phyloP scores from a whole-genome alignment of 2,888 invertebrate genomes.

The Cistogaster globosa region DNA sequence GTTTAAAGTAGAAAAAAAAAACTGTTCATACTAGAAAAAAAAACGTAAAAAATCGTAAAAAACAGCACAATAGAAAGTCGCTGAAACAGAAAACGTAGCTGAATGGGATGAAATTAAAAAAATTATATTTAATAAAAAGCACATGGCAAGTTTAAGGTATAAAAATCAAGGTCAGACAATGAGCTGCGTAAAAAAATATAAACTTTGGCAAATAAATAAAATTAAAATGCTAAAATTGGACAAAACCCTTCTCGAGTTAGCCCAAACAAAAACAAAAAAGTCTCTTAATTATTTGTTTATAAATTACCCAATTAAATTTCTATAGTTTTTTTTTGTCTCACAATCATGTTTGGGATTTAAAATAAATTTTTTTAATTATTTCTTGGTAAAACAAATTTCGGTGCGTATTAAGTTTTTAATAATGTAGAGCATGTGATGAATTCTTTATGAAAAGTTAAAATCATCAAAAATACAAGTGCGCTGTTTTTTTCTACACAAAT shows the following conservation, averaged over 20 bases:
- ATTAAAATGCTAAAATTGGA: not conserved
- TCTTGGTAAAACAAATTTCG: not conserved
- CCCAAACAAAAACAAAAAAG: not conserved
- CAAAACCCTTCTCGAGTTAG: slow-evolving; percentile 36
- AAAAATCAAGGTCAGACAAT: slow-evolving; percentile 4
- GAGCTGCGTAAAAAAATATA: not conserved
- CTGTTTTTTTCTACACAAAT: too few species aligned
- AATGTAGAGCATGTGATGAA: slow-evolving; percentile 63
- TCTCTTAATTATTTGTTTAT: slow-evolving; percentile 20
- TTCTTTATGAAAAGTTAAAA: slow-evolving; percentile 15
- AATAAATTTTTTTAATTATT: not conserved
- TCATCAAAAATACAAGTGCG: not conserved
- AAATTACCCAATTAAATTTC: slow-evolving; percentile 48
- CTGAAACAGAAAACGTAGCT: too few species aligned
- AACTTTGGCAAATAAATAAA: not conserved
- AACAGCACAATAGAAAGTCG: too few species aligned
- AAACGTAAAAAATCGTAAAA: too few species aligned
- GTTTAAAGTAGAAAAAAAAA: too few species aligned
- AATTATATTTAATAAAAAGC: too few species aligned
- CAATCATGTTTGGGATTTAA: slow-evolving; percentile 56
- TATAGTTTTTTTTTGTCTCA: slow-evolving; percentile 43
- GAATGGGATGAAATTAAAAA: too few species aligned
- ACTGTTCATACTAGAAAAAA: too few species aligned
- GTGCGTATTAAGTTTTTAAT: slow-evolving; percentile 52
- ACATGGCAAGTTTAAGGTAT: too few species aligned